A percentile compares a stretch with the other conserved stretches of the same genome.
Evolutionary conservation across 2,888 invertebrate species (phyloP).

Genomic region (Perizoma affinitatum): DNA sequence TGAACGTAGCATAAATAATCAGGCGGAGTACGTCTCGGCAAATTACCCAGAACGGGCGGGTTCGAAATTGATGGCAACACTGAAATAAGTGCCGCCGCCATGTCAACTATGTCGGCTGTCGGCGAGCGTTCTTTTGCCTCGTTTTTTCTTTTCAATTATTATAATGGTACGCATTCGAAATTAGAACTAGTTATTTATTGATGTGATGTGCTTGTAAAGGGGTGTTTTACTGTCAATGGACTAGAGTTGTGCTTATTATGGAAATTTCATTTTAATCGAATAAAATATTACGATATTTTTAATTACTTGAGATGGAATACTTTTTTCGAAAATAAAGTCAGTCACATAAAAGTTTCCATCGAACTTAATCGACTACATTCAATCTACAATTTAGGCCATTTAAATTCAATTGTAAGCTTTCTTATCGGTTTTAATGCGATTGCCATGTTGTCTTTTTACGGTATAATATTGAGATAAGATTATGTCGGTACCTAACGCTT

Average conservation of each 20-base stretch:
- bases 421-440: constrained; percentile 36
- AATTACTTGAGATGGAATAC: too few species aligned
- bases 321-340: too few species aligned
- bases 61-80: constrained; percentile 61
- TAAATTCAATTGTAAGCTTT: constrained; percentile 24
- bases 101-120: constrained; percentile 61
- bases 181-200: constrained; percentile 51
- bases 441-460: constrained; percentile 32
- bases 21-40: constrained; percentile 69
- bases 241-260: constrained; percentile 7
- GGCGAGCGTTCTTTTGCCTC: constrained; percentile 49
- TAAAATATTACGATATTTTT: constrained; percentile 7
- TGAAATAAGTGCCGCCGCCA: constrained; percentile 64
- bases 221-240: constrained; percentile 12
- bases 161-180: constrained; percentile 50
- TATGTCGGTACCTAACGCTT: constrained; percentile 9
- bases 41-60: constrained; percentile 76
- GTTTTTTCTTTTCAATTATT: constrained; percentile 44
- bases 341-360: not conserved
- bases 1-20: constrained; percentile 74
- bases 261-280: constrained; percentile 19
- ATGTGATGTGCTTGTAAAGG: constrained; percentile 22
- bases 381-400: constrained; percentile 9
- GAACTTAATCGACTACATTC: constrained; percentile 5
- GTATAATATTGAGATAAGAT: constrained; percentile 25